Base-by-base conservation (phyloP, 2,888 invertebrate species). In the Steinernema scapterisci region DNA sequence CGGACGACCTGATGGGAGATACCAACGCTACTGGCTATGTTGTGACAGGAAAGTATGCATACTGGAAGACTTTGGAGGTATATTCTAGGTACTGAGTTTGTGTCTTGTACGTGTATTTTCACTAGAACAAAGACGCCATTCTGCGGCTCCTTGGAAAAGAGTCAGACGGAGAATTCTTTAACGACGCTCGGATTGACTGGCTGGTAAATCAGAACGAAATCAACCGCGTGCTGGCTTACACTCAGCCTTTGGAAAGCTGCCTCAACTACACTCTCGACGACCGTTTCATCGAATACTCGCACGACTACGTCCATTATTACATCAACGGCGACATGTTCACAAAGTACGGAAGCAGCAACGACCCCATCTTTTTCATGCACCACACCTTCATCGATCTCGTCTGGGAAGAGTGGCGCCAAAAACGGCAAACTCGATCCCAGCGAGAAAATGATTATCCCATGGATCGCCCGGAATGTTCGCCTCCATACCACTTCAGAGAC, bases 341-440 rank as follows among this genome's bases (percentile, higher is more conserved):
- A 78, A 81, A 43, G 51, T 74, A 72, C 52, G 75, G 78, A 45
- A 73, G 73, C 54, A 88, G 88, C 6, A 88, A 87, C 70, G 89
- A 89, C 78, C 87, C 88, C 3, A 79, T 86, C 51, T 89, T 89
- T 80, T 88, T 86, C 73, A 79, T 88, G 56, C 88, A 88, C 70
- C 88, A 89, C 76, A 73, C 75, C 48, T 73, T 77, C 48, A 56
- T 80, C 51, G 78, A 80, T 46, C 27, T 44, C 9, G 56, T 76
- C 48, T 75, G 70, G 71, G 88, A 88, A 75, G 78, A 82, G 70
- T 87, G 82, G 81, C 63, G 87, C 13, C 84, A 85, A 71, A 79
- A 77, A 25, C 78, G 77, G 51, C 83, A 81, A 77, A 83, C 70
- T 0, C 56, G 82, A 46, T 72, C 72, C 43, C 75, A 84, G 73